A percentile compares a stretch with the other conserved stretches of the same genome.
Conservation (phyloP, 2,797 vertebrate genomes). For the Sylvia borin region DNA sequence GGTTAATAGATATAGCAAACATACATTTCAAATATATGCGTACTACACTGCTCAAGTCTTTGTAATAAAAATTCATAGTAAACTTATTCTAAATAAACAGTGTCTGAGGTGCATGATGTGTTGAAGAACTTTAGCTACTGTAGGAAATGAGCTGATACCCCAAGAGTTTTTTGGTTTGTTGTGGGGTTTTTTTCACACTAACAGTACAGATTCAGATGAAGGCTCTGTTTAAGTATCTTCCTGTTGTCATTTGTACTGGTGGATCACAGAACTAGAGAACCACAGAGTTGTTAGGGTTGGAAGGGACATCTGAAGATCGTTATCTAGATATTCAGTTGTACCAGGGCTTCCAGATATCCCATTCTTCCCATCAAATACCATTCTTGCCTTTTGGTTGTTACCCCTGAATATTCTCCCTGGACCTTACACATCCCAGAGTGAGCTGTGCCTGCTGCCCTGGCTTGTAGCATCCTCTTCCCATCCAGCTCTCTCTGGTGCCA, state of each 20-base stretch:
- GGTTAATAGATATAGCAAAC: accelerated
- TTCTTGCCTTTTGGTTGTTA: not conserved
- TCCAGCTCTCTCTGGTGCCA: slow-evolving; percentile 49
- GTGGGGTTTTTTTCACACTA: not conserved
- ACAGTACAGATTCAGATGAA: not conserved
- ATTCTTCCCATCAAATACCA: not conserved
- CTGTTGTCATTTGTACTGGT: not conserved
- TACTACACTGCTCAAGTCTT: not conserved
- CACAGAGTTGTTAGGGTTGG: not conserved
- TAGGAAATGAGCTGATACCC: not conserved
- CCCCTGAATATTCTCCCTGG: not conserved
- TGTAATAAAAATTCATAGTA: not conserved
- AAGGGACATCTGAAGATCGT: not conserved
- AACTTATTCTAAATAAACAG: not conserved
- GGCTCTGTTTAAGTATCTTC: not conserved
- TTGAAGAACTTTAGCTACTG: not conserved
- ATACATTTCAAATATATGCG: not conserved
- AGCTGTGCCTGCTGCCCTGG: not conserved
- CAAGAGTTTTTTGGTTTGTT: not conserved
- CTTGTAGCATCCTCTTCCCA: not conserved
- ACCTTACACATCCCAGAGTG: not conserved
- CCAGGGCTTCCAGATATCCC: not conserved
- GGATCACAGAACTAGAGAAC: not conserved
- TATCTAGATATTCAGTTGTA: not conserved
- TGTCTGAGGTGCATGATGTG: not conserved